Percentiles rank a stretch among this genome's conserved stretches.
Conservation (phyloP, 1,140 invertebrate genomes). For the Zaprionus davidi region DNA sequence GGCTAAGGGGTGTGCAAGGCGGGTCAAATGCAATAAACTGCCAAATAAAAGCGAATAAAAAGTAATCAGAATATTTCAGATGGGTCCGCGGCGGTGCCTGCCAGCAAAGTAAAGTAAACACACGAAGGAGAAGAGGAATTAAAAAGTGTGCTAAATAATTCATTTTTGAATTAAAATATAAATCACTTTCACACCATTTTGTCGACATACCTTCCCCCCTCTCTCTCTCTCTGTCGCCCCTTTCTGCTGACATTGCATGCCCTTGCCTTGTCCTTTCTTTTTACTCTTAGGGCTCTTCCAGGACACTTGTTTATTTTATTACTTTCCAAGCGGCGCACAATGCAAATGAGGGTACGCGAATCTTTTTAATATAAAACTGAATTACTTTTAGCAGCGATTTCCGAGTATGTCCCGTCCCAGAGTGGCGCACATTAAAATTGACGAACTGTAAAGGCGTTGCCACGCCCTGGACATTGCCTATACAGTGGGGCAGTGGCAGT, state of each 20-base stretch:
- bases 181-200: constrained; percentile 84
- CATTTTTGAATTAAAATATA: constrained; percentile 84
- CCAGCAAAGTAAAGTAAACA: constrained; percentile 48
- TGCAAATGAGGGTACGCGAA: constrained; percentile 48
- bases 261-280: constrained; percentile 51
- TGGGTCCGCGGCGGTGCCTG: constrained; percentile 17
- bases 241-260: constrained; percentile 18
- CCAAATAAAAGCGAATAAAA: constrained; percentile 76
- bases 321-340: constrained; percentile 57
- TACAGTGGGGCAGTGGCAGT: not conserved
- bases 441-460: constrained; percentile 79
- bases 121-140: constrained; percentile 62
- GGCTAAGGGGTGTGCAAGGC: not conserved
- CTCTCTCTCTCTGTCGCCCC: not conserved
- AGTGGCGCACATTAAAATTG: constrained; percentile 74
- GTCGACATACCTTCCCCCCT: constrained; percentile 46
- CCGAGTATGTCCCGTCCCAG: constrained; percentile 61
- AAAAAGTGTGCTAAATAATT: constrained; percentile 84
- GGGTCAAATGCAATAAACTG: constrained; percentile 74
- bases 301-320: constrained; percentile 83
- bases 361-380: constrained; percentile 83
- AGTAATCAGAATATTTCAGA: constrained; percentile 82
- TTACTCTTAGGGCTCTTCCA: constrained; percentile 29
- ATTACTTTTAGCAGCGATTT: constrained; percentile 82
- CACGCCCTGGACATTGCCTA: constrained; percentile 19